Percentiles rank a stretch among this genome's conserved stretches.
phyloP scores from a whole-genome alignment of 2,888 invertebrate genomes.

The Macaria notata region DNA sequence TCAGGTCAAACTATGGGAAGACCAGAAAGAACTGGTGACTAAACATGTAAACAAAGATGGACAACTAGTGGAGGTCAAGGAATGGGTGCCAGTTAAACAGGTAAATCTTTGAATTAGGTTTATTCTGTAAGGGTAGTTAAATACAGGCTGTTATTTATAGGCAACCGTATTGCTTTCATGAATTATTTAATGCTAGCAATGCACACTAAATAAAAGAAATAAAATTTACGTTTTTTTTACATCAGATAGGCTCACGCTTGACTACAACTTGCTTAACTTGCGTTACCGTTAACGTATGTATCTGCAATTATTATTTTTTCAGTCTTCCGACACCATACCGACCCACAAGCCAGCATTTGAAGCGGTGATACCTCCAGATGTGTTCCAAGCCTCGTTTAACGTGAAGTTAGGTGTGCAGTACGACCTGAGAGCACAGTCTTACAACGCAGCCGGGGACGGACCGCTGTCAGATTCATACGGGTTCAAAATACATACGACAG shows the following conservation, averaged over 20 bases:
- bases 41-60: slow-evolving; percentile 3
- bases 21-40: background rate
- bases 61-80: background rate
- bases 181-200: too few relatives aligned
- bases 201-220: too few relatives aligned
- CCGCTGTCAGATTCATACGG: slow-evolving; percentile 31
- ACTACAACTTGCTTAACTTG: too few relatives aligned
- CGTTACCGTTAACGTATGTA: too few relatives aligned
- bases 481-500: slow-evolving; percentile 14
- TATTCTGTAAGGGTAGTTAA: too few relatives aligned
- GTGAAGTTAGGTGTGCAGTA: slow-evolving; percentile 30
- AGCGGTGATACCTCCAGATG: slow-evolving; percentile 20
- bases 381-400: slow-evolving; percentile 10
- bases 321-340: background rate
- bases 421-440: slow-evolving; percentile 38
- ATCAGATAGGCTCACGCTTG: too few relatives aligned
- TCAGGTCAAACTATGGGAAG: slow-evolving; percentile 16
- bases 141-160: too few relatives aligned
- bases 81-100: slow-evolving; percentile 1
- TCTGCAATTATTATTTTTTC: too few relatives aligned
- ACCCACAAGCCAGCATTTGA: slow-evolving; percentile 15
- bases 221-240: too few relatives aligned
- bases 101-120: background rate
- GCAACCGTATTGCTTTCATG: too few relatives aligned
- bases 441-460: slow-evolving; percentile 31